Base-by-base conservation (phyloP, 2,888 invertebrate species). In the Atrina japonica region DNA sequence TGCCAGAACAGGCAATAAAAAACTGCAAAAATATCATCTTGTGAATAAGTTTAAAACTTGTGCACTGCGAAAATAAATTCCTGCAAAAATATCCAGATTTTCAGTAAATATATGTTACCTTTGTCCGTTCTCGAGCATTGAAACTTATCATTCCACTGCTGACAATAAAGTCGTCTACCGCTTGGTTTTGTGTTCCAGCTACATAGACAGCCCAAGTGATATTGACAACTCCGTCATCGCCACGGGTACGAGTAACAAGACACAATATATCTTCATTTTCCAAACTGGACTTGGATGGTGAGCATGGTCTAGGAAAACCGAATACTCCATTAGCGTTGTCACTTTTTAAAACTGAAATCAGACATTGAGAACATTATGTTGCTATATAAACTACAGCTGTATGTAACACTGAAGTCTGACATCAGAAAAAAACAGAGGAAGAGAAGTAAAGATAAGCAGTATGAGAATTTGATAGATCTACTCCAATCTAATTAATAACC, bases 311-410 rank as follows among this genome's bases (percentile, higher is more conserved):
- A 25, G 73, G 61, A 60, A 89, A 86, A n/a, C 85, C 85, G 73
- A 89, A 89, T 71, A 89, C 70, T 3, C 90, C 90, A 77, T 89
- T 89, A 50, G 90, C 89, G 81, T 87, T 87, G 83, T 90, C 90
- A 80, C 90, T 90, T 78, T 90, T 90, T 73, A 88, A 64, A 35
- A 90, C 90, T 89, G 79, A 45, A 77, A 75, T 58, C n/a, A n/a
- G n/a, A n/a, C n/a, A n/a, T n/a, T n/a, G n/a, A n/a, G n/a, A n/a
- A n/a, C n/a, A n/a, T n/a, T n/a, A n/a, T n/a, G n/a, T n/a, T n/a
- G n/a, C n/a, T n/a, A n/a, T n/a, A n/a, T n/a, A n/a, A n/a, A n/a
- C n/a, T n/a, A n/a, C n/a, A n/a, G n/a, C n/a, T n/a, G n/a, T n/a
- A n/a, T n/a, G n/a, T n/a, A n/a, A n/a, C n/a, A n/a, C n/a, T n/a